Conservation (phyloP, 2,113 vertebrate species). For the Terrapene triunguis region DNA sequence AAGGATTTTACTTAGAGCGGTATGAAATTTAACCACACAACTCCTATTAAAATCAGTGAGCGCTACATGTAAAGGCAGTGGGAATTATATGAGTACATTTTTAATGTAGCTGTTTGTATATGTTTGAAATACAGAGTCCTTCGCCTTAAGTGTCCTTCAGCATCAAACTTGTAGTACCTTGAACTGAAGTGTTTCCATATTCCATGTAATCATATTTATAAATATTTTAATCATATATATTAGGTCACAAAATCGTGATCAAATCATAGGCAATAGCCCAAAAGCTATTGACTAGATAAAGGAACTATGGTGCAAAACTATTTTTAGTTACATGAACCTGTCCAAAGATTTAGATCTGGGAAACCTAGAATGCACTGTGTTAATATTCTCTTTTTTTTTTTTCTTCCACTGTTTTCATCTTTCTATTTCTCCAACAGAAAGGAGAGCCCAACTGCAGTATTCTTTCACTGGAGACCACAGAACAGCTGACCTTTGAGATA, state of each 20-base stretch:
- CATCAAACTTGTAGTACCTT: slow-evolving; percentile 32
- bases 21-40: background rate
- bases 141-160: slow-evolving; percentile 25
- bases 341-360: background rate
- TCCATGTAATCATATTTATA: slow-evolving; percentile 18
- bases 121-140: slow-evolving; percentile 39
- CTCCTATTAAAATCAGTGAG: background rate
- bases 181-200: slow-evolving; percentile 43
- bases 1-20: background rate
- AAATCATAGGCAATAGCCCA: slow-evolving; percentile 7
- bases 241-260: slow-evolving; percentile 7
- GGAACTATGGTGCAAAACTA: background rate
- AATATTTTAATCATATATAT: slow-evolving; percentile 24
- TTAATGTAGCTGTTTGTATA: slow-evolving; percentile 9
- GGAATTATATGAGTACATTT: slow-evolving; percentile 57
- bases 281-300: background rate
- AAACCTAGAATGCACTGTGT: background rate
- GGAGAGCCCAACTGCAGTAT: slow-evolving; percentile 80
- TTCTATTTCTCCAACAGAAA: slow-evolving; percentile 77
- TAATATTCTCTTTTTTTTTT: background rate
- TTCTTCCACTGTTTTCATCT: background rate
- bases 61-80: slow-evolving; percentile 36
- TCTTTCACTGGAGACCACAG: slow-evolving; percentile 85
- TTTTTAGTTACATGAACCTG: background rate
- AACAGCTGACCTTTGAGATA: slow-evolving; percentile 95